phyloP scores from a whole-genome alignment of 2,888 invertebrate species.

The Morpho helenor region DNA sequence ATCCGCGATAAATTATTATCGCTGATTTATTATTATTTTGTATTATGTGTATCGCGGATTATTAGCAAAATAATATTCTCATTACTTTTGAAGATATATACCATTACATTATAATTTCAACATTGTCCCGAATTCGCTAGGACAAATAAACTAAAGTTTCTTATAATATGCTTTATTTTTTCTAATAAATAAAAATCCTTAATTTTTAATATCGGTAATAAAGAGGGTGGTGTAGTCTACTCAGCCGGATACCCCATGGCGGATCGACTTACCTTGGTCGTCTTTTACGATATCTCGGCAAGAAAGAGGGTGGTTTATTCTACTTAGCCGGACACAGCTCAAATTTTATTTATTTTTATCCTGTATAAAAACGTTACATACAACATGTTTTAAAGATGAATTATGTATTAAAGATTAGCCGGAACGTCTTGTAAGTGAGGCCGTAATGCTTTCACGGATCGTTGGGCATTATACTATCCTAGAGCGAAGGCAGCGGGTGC shows the following conservation, averaged over 20 bases:
- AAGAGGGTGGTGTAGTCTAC: background rate
- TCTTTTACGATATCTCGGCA: too few relatives aligned
- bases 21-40: too few relatives aligned
- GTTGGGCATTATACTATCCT: constrained; percentile 41
- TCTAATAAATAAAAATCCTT: too few relatives aligned
- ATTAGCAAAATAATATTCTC: too few relatives aligned
- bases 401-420: constrained; percentile 36
- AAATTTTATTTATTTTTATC: background rate
- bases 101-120: background rate
- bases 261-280: too few relatives aligned
- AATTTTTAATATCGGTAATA: too few relatives aligned
- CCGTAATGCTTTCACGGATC: constrained; percentile 50
- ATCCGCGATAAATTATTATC: too few relatives aligned
- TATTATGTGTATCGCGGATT: too few relatives aligned
- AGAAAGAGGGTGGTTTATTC: too few relatives aligned
- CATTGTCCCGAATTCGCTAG: background rate
- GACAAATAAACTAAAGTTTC: too few relatives aligned
- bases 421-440: constrained; percentile 42
- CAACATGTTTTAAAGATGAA: constrained; percentile 8
- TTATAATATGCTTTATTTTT: too few relatives aligned
- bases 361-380: background rate
- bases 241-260: too few relatives aligned
- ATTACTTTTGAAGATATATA: background rate
- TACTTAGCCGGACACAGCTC: background rate
- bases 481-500: constrained; percentile 32